A percentile compares a stretch with the other conserved stretches of the same genome.
phyloP scores from a whole-genome alignment of 2,113 vertebrate genomes.

The Neogobius melanostomus region DNA sequence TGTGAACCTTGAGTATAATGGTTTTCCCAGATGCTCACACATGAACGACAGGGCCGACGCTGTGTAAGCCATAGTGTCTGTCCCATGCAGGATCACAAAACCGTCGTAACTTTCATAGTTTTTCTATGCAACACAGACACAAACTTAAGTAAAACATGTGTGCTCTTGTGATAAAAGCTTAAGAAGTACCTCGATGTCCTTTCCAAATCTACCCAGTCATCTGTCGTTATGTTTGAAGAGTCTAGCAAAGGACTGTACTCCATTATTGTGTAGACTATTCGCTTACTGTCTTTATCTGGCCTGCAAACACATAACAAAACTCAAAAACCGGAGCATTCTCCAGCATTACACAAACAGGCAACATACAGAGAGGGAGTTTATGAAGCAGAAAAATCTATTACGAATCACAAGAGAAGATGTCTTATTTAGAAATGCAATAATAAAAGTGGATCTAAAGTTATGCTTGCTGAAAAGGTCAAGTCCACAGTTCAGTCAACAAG shows the following conservation, averaged over 20 bases:
- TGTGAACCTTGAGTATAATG: conserved; percentile 92
- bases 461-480: neutral
- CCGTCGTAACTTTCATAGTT: conserved; percentile 86
- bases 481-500: conserved; percentile 27
- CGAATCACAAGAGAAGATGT: neutral
- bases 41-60: conserved; percentile 92
- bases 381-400: conserved; percentile 56
- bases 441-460: too few relatives aligned
- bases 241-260: conserved; percentile 90
- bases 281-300: conserved; percentile 78
- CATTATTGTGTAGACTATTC: conserved; percentile 86
- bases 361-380: conserved; percentile 25
- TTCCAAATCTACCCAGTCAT: conserved; percentile 89
- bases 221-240: conserved; percentile 94
- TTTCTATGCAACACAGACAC: conserved; percentile 63
- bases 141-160: neutral
- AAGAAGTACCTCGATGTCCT: conserved; percentile 76
- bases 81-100: conserved; percentile 94
- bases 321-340: neutral
- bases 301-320: conserved; percentile 60
- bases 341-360: conserved; percentile 11
- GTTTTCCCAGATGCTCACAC: conserved; percentile 91
- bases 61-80: conserved; percentile 96
- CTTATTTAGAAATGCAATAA: too few relatives aligned
- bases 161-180: neutral